Conservation (phyloP, 2,888 invertebrate genomes). For the Neoscelio sp. region DNA sequence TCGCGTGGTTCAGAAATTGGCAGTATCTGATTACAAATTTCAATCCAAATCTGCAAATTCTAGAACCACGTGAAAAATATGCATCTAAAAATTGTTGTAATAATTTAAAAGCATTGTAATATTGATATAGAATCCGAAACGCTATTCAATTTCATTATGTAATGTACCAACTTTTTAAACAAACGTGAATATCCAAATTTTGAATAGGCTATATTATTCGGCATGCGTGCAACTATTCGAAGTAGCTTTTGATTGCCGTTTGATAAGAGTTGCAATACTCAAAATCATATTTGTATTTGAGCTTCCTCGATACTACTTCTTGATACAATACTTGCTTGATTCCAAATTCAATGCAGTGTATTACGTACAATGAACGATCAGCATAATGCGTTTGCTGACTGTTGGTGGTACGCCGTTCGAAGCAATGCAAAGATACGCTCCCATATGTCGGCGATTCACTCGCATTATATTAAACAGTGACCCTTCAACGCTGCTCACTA, state of each 20-base stretch:
- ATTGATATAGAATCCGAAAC: too few relatives aligned
- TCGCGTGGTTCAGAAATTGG: too few relatives aligned
- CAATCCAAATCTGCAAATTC: too few relatives aligned
- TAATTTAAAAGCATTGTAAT: too few relatives aligned
- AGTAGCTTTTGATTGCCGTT: neutral
- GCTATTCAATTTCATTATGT: too few relatives aligned
- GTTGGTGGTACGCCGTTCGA: slow-evolving; percentile 94
- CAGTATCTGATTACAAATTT: too few relatives aligned
- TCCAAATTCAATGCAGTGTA: slow-evolving; percentile 65
- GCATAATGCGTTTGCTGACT: slow-evolving; percentile 94
- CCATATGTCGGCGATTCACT: slow-evolving; percentile 90
- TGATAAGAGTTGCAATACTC: slow-evolving; percentile 3
- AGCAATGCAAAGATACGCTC: slow-evolving; percentile 90
- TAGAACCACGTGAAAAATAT: too few relatives aligned
- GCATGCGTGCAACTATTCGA: neutral
- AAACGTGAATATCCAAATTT: too few relatives aligned
- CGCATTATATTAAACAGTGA: slow-evolving; percentile 87
- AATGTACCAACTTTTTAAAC: too few relatives aligned
- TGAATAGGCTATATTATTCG: too few relatives aligned
- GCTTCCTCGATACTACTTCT: slow-evolving; percentile 22
- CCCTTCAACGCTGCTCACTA: slow-evolving; percentile 87
- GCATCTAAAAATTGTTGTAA: too few relatives aligned
- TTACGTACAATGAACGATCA: slow-evolving; percentile 93
- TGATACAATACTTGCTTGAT: slow-evolving; percentile 53
- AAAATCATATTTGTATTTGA: slow-evolving; percentile 30